phyloP scores from a whole-genome alignment of 2,888 invertebrate species.

The Drosophila merina region DNA sequence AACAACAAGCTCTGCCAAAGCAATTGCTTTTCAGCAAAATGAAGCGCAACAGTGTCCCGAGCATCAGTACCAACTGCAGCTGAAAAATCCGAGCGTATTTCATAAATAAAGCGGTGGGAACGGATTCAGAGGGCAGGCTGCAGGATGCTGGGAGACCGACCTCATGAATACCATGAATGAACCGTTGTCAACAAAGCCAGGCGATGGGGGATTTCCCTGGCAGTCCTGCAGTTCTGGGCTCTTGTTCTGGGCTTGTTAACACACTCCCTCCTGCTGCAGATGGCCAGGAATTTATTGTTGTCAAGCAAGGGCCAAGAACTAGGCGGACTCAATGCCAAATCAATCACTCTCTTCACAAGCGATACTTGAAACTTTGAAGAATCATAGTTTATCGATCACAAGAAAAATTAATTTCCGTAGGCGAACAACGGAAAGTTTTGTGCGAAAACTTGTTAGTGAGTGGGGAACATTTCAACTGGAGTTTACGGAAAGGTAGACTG shows the following conservation, averaged over 20 bases:
- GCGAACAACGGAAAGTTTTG: conserved; percentile 18
- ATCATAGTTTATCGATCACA: conserved; percentile 28
- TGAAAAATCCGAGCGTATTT: conserved; percentile 66
- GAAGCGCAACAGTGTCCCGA: conserved; percentile 38
- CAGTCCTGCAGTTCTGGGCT: conserved; percentile 12
- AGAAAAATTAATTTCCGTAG: conserved; percentile 29
- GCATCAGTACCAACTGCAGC: conserved; percentile 66
- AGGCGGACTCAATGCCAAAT: conserved; percentile 22
- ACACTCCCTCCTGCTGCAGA: conserved; percentile 6
- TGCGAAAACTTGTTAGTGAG: conserved; percentile 12
- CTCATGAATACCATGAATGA: conserved; percentile 71
- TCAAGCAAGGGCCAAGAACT: conserved; percentile 7
- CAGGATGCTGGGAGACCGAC: conserved; percentile 21
- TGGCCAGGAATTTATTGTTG: conserved; percentile 3
- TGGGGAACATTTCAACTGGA: neutral
- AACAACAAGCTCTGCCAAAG: conserved; percentile 14
- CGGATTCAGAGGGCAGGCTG: conserved; percentile 23
- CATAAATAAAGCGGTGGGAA: conserved; percentile 64
- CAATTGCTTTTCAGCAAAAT: conserved; percentile 29
- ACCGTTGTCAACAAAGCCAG: conserved; percentile 71
- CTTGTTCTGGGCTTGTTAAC: conserved; percentile 65
- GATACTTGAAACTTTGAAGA: conserved; percentile 32
- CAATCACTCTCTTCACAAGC: conserved; percentile 11
- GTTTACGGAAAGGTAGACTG: neutral
- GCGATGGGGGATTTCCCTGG: conserved; percentile 40